These are phyloP conservation scores for Eriosoma lanigerum DNA, from an alignment of 1,140 invertebrate species.

Conservation along the genomic window DNA sequence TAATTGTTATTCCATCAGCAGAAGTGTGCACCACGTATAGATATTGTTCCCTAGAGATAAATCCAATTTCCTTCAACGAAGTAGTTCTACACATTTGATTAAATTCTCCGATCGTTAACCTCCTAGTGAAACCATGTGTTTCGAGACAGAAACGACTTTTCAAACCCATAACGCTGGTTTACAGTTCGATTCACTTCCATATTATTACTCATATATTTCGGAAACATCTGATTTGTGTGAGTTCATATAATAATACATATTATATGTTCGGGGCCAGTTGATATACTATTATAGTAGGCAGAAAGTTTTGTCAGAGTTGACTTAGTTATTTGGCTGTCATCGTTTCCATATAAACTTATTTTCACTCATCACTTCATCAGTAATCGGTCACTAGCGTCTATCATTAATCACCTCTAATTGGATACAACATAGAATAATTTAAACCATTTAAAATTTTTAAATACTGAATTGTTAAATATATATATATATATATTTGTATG, in stretches of 20 bases:
- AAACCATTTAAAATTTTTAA: too few relatives aligned
- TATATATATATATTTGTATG: too few relatives aligned
- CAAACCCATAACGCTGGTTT: constrained; percentile 6
- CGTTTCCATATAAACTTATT: too few relatives aligned
- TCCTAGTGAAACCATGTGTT: constrained; percentile 29
- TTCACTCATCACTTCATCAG: neutral
- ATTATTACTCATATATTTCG: neutral
- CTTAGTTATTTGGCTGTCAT: neutral
- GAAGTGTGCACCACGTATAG: neutral
- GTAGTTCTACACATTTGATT: constrained; percentile 34
- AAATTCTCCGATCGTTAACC: constrained; percentile 31
- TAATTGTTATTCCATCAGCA: neutral
- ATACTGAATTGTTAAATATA: too few relatives aligned
- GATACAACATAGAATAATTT: too few relatives aligned
- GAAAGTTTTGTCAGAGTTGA: neutral
- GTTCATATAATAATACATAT: neutral
- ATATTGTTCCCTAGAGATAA: neutral
- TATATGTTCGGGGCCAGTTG: neutral
- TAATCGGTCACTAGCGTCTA: too few relatives aligned
- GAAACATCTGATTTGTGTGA: neutral
- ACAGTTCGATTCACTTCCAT: constrained; percentile 29
- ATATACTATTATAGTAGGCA: neutral
- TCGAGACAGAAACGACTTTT: constrained; percentile 12
- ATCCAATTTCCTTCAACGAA: neutral
- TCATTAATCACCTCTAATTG: too few relatives aligned